Evolutionary conservation across 2,888 invertebrate species (phyloP), one percentile per base, ranked within the genome.

Genomic region (Acleris laterana): DNA sequence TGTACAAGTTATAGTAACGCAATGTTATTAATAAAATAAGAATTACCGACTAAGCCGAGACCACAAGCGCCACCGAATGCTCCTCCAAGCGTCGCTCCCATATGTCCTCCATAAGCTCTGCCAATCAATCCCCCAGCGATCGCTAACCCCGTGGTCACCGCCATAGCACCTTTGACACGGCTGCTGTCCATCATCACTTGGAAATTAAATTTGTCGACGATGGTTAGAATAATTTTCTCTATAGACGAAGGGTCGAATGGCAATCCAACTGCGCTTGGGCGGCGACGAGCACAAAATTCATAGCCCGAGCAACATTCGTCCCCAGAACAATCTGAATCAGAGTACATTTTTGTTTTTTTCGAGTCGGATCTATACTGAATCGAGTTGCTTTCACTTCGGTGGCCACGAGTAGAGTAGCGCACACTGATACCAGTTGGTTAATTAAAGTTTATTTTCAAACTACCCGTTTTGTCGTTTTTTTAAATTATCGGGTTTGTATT

Each of bases 61-160:
- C 90, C 90, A 60, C 91, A 90, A 6, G 76, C 89, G 0, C 92
- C 92, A 0, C 92, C 92, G 7, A 91, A 81, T 0, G 86, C 88
- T 0, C 90, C 88, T 0, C 92, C 92, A 0, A 91, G 77, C 0
- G 85, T 85, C 0, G 89, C 90, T 0, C 92, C 92, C 2, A 88
- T 49, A 69, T 85, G 88, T 6, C 92, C 92, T 13, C 89, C 92
- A 70, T 85, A 89, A 72, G 89, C 88, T 9, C 79, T 82, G 0
- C 92, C 92, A 19, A 93, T 76, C n/a, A 92, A 58, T 0, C 84
- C 82, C 0, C 92, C 92, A 1, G 89, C 90, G 13, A 92, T 25
- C 0, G 89, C 79, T 11, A 92, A 69, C 0, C 92, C 92, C 0
- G 88, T 76, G 11, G 92, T 89, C 17, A 91, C 77, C 42, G 87